Evolutionary conservation across 2,797 vertebrate species (phyloP), one percentile per base, ranked within the genome.

Genomic region (Melanogrammus aeglefinus): DNA sequence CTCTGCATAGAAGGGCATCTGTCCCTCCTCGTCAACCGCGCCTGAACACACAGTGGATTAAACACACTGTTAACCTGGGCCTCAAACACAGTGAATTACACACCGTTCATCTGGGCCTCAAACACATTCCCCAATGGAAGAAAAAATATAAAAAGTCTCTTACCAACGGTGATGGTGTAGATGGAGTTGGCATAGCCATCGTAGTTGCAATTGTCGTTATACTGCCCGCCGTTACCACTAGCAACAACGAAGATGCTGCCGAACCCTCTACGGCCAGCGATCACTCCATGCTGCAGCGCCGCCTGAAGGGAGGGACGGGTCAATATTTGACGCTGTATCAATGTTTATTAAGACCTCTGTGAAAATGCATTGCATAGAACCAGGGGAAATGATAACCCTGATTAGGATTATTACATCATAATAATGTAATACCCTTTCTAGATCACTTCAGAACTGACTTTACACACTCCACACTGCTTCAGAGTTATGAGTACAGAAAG

Each of bases 141-240:
- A 70, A 6, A 75, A 5, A 13, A 1, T 0, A n/a, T 27, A 33
- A 33, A 75, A n/a, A 3, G 2, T 0, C 4, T 1, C 85, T 92
- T 94, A 99, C 98, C 98, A 8, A 99, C 95, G 0, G 98, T 99
- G 85, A 99, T 94, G 0, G 97, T 99, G 91, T 99, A 99, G 93
- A 99, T 98, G 82, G 97, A 99, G 93, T 99, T 99, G 85, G 98
- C 97, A 0, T 99, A 99, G 4, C 98, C 98, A 0, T 99, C 98
- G 0, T 97, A 99, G 93, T 99, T 99, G 94, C 98, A 99, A 92
- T 99, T 98, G 93, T 99, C 98, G 0, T 91, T 93, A 88, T 94
- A 95, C 24, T 96, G 97, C 44, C 97, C 98, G 2, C 98, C 98
- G 0, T 99, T 99, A 78, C 98, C 98, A 0, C 98, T 99, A 88